These are phyloP conservation scores for Eubucco bourcierii DNA, from an alignment of 2,113 vertebrate genomes.

Conservation along the genomic window DNA sequence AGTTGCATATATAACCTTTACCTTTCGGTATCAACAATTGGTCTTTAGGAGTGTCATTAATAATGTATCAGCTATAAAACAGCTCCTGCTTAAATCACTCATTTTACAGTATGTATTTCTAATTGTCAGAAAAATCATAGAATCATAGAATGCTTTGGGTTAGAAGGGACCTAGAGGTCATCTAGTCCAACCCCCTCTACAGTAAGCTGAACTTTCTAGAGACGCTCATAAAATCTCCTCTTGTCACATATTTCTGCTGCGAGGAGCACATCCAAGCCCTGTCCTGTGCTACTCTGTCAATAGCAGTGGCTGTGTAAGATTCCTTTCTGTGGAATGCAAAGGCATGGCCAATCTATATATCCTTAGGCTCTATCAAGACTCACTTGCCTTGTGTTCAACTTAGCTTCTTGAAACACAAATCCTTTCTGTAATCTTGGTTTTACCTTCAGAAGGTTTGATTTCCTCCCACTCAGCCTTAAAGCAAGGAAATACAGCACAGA, in stretches of 20 bases:
- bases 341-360: neutral
- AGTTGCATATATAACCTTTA: neutral
- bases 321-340: neutral
- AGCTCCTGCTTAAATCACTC: neutral
- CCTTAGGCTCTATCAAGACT: neutral
- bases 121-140: neutral
- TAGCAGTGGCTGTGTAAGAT: neutral
- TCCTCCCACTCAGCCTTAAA: neutral
- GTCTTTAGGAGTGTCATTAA: neutral
- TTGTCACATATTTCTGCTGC: neutral
- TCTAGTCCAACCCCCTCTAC: no score
- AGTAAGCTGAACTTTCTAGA: neutral
- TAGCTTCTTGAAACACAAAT: neutral
- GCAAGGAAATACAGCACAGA: neutral
- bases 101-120: neutral
- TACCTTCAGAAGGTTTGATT: slow-evolving; percentile 1
- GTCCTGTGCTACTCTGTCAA: neutral
- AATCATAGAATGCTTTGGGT: no score
- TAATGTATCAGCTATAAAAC: neutral
- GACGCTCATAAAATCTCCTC: neutral
- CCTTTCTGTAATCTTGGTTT: neutral
- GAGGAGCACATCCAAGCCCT: neutral
- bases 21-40: neutral
- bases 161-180: no score
- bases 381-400: neutral